Percentiles rank a stretch among this genome's conserved stretches.
These are phyloP conservation scores for Gyrodactylus bullatarudis DNA, from an alignment of 1,140 invertebrate genomes.

Conservation along the genomic window DNA sequence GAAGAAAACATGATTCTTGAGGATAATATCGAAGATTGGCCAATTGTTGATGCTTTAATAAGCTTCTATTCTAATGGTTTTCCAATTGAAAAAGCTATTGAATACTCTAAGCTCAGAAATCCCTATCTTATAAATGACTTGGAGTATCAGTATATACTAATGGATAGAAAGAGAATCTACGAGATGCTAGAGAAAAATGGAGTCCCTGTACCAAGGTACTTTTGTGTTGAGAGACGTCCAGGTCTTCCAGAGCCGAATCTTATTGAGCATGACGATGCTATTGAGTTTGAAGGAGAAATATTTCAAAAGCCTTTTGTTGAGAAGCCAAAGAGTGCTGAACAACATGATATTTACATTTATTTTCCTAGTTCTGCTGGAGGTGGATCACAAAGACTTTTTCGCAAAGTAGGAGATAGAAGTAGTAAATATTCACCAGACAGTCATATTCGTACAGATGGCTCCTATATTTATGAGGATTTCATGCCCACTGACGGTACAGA, in stretches of 20 bases:
- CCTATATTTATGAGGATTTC: slow-evolving; percentile 98
- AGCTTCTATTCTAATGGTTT: slow-evolving; percentile 95
- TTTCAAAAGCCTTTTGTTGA: slow-evolving; percentile 99
- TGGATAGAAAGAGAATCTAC: slow-evolving; percentile 39
- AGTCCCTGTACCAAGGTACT: slow-evolving; percentile 84
- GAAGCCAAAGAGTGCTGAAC: slow-evolving; percentile 83
- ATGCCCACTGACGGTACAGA: slow-evolving; percentile 96
- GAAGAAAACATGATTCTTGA: slow-evolving; percentile 20
- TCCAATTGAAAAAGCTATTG: slow-evolving; percentile 82
- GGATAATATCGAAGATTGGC: slow-evolving; percentile 87
- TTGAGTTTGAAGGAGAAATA: slow-evolving; percentile 56
- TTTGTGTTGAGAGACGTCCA: slow-evolving; percentile 26
- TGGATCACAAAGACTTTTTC: slow-evolving; percentile 70
- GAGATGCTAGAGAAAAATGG: slow-evolving; percentile 61
- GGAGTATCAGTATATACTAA: slow-evolving; percentile 85
- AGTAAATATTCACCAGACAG: slow-evolving; percentile 90
- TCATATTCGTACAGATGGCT: slow-evolving; percentile 67
- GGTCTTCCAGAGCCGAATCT: slow-evolving; percentile 40
- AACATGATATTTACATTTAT: slow-evolving; percentile 99
- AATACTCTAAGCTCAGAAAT: slow-evolving; percentile 60
- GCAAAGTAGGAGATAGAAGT: slow-evolving; percentile 89
- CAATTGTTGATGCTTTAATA: slow-evolving; percentile 73
- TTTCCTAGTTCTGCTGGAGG: slow-evolving; percentile 86
- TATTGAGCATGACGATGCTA: slow-evolving; percentile 82
- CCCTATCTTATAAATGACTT: slow-evolving; percentile 94